Conservation (phyloP, 1,140 invertebrate genomes). For the Gryllus bimaculatus region DNA sequence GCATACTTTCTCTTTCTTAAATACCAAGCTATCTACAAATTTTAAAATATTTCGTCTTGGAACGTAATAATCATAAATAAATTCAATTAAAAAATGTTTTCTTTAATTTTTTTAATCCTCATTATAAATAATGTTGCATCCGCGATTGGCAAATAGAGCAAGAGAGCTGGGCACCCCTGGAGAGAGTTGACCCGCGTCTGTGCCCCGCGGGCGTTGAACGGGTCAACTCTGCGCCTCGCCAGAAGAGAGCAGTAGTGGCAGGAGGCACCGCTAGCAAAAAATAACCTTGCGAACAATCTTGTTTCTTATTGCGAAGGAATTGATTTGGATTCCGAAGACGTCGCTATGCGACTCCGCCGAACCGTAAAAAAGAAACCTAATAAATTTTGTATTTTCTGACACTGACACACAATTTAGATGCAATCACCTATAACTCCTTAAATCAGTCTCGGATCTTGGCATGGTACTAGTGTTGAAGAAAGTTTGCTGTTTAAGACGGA, state of each 20-base stretch:
- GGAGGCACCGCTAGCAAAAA: not conserved
- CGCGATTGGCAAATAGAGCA: too few relatives aligned
- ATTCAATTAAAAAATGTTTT: too few relatives aligned
- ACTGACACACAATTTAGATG: not conserved
- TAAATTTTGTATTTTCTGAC: not conserved
- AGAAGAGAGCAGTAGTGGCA: not conserved
- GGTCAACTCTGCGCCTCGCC: not conserved
- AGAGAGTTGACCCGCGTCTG: not conserved
- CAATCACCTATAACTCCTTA: not conserved
- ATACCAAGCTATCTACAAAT: too few relatives aligned
- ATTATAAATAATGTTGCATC: too few relatives aligned
- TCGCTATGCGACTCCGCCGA: not conserved
- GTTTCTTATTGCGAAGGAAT: not conserved
- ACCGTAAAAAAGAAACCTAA: not conserved
- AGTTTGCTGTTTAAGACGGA: too few relatives aligned
- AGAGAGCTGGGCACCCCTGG: not conserved
- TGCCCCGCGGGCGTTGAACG: not conserved
- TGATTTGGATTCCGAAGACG: not conserved
- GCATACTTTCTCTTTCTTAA: too few relatives aligned
- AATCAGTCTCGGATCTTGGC: too few relatives aligned
- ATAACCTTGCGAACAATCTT: not conserved
- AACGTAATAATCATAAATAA: too few relatives aligned
- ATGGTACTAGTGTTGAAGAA: too few relatives aligned
- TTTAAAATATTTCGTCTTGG: too few relatives aligned
- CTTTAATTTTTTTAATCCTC: too few relatives aligned